Evolutionary conservation across 2,797 vertebrate genomes (phyloP).

Genomic region (Pseudochirops corinnae): DNA sequence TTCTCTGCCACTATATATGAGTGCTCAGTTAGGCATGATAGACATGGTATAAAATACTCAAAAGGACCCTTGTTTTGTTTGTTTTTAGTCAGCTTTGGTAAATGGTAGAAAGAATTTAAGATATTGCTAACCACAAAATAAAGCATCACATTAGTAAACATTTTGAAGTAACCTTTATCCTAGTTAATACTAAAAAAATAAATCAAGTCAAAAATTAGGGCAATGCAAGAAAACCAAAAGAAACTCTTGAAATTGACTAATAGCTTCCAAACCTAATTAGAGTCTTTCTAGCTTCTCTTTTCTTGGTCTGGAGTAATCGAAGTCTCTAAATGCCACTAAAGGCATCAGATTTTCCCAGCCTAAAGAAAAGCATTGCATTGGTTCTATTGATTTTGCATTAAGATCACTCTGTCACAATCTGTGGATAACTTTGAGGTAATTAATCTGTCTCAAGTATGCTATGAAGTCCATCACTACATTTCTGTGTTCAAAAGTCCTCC

Average conservation of each 20-base stretch:
- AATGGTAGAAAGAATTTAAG: neutral
- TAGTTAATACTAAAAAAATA: slow-evolving; percentile 42
- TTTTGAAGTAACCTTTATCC: neutral
- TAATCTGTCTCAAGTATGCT: slow-evolving; percentile 45
- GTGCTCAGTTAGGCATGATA: neutral
- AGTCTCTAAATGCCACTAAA: neutral
- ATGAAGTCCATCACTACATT: slow-evolving; percentile 22
- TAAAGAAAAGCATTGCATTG: slow-evolving; percentile 5
- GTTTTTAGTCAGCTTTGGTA: neutral
- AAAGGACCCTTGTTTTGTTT: neutral
- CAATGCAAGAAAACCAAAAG: slow-evolving; percentile 19
- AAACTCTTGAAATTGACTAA: slow-evolving; percentile 6
- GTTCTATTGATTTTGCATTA: slow-evolving; percentile 41
- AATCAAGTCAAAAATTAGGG: neutral
- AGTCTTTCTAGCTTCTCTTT: slow-evolving; percentile 35
- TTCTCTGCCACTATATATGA: neutral
- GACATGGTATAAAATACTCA: slow-evolving; percentile 14
- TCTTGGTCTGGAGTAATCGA: slow-evolving; percentile 7
- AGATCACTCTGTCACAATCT: slow-evolving; percentile 16
- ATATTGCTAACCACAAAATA: neutral
- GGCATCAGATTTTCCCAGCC: neutral
- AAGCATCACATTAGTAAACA: neutral
- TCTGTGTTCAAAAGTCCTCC: neutral
- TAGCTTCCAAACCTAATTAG: neutral
- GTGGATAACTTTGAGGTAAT: slow-evolving; percentile 36